Evolutionary conservation across 2,888 invertebrate genomes (phyloP).

Genomic region (Choristoneura rosaceana): DNA sequence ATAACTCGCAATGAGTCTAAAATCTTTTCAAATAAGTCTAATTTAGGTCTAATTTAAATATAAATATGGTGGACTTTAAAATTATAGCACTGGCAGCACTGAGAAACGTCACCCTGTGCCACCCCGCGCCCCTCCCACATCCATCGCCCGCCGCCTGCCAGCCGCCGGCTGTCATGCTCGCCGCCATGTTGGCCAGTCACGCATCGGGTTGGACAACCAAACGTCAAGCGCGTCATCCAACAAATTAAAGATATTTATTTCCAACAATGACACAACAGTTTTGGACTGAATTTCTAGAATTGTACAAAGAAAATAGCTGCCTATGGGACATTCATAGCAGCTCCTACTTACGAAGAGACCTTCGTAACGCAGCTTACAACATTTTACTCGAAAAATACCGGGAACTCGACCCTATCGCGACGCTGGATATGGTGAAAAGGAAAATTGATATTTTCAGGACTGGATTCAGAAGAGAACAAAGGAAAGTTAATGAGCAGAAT

Average conservation of each 20-base stretch:
- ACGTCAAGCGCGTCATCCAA: slow-evolving; percentile 15
- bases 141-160: background rate
- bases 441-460: slow-evolving; percentile 42
- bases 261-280: slow-evolving; percentile 11
- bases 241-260: slow-evolving; percentile 3
- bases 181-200: slow-evolving; percentile 38
- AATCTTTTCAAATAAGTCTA: too few species aligned
- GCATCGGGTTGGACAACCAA: background rate
- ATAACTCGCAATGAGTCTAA: too few species aligned
- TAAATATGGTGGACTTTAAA: background rate
- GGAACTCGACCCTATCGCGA: slow-evolving; percentile 32
- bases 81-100: slow-evolving; percentile 17
- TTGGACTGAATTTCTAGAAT: slow-evolving; percentile 34
- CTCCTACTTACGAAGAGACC: slow-evolving; percentile 25
- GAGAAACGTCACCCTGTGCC: background rate
- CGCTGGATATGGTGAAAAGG: slow-evolving; percentile 38
- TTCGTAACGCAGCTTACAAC: slow-evolving; percentile 32
- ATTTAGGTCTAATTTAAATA: too few species aligned
- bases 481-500: slow-evolving; percentile 28
- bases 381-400: slow-evolving; percentile 30
- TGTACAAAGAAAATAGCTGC: slow-evolving; percentile 34
- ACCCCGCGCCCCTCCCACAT: background rate
- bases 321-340: slow-evolving; percentile 37
- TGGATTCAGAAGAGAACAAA: slow-evolving; percentile 38
- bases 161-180: slow-evolving; percentile 7